Base-by-base conservation (phyloP, 2,797 vertebrate genomes). In the Glossophaga mutica region DNA sequence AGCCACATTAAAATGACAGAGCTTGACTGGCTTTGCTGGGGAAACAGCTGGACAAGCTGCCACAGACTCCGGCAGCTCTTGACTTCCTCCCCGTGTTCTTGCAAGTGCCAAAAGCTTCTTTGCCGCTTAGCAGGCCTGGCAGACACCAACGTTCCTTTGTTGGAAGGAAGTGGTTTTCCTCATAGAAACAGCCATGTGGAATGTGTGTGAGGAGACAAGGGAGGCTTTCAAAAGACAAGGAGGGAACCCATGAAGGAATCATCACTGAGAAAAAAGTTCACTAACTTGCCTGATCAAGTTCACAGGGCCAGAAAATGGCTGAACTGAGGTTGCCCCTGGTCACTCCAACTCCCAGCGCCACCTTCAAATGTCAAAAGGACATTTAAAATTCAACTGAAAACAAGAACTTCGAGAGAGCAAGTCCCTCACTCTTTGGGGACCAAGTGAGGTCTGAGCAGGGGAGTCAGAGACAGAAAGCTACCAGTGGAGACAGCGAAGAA, bases 11-110 rank as follows among this genome's bases (percentile, higher is more conserved):
- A 87, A 92, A 67, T 65, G 1, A 46, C 94, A 90, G 94, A 92
- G 87, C 96, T 95, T 93, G 94, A 97, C 95, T 94, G 5, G 96
- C 59, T 96, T 97, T 97, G 96, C 81, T 84, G 94, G 95, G 96
- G 84, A 96, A 98, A 94, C 97, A 98, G 97, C 96, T 98, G 97
- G 95, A 48, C 39, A n/a, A 93, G 39, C 94, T 96, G 95, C 78
- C 96, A 93, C 44, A 18, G 14, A 57, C 59, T 94, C 95, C 90
- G 83, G 93, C 79, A 55, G 62, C 62, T 65, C 94, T 92, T 15
- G 85, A 93, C 90, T 97, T 91, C 48, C 48, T 90, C 37, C 3
- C 48, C 76, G 77, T 15, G 0, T 52, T 77, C 70, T 95, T 39
- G 3, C 21, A 79, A 48, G 90, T 62, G 81, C 87, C 71, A 46